These are phyloP conservation scores for Rhinatrema bivittatum DNA, from an alignment of 2,797 vertebrate species.

Conservation along the genomic window DNA sequence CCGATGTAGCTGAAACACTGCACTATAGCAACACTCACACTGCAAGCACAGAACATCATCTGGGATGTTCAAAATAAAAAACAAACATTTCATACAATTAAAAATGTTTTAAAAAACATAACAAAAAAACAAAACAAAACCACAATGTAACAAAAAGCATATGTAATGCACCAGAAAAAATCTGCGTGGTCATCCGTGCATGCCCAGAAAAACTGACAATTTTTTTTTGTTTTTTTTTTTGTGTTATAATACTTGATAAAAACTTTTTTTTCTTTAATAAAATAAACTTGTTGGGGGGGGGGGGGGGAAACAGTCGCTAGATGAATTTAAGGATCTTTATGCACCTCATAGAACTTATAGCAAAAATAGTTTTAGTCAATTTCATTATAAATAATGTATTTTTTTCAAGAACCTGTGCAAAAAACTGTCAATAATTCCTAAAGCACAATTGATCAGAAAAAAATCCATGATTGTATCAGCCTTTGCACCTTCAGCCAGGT, in stretches of 20 bases:
- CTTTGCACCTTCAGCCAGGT: conserved; percentile 67
- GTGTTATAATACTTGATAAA: conserved; percentile 81
- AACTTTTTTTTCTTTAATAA: conserved; percentile 87
- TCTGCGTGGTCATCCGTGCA: conserved; percentile 73
- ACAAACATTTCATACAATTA: conserved; percentile 65
- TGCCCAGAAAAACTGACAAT: conserved; percentile 69
- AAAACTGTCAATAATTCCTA: conserved; percentile 86
- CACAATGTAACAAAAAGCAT: conserved; percentile 73
- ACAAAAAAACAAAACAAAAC: conserved; percentile 59
- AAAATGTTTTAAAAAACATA: conserved; percentile 36
- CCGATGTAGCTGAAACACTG: conserved; percentile 73
- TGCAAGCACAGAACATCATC: conserved; percentile 85
- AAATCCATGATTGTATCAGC: conserved; percentile 89
- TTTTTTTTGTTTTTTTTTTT: conserved; percentile 60
- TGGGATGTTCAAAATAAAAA: conserved; percentile 66
- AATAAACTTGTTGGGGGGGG: conserved; percentile 92
- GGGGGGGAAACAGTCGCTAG: conserved; percentile 84
- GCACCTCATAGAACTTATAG: conserved; percentile 88
- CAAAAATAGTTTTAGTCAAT: conserved; percentile 92
- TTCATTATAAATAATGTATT: conserved; percentile 83
- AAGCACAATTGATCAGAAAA: conserved; percentile 83
- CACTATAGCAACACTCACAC: conserved; percentile 89
- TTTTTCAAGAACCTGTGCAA: conserved; percentile 89
- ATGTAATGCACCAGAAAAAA: conserved; percentile 78
- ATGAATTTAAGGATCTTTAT: conserved; percentile 84